Conservation (phyloP, 1,140 invertebrate species). For the Dolichoris vasculosae region DNA sequence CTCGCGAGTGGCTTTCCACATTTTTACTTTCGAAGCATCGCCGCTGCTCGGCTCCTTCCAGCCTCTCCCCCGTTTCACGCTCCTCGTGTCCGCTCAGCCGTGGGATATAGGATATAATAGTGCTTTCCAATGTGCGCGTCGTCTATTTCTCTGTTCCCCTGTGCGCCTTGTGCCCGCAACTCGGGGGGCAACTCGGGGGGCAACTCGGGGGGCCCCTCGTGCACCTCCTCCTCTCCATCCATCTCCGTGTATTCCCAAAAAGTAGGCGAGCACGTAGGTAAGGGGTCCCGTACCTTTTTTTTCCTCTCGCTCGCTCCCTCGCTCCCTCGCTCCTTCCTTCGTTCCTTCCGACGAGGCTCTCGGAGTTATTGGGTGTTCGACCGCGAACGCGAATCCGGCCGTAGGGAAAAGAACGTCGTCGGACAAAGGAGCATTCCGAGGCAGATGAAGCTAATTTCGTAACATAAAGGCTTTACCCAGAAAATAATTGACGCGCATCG, state of each 20-base stretch:
- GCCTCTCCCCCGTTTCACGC: constrained; percentile 42
- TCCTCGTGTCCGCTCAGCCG: neutral
- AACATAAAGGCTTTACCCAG: too few species aligned
- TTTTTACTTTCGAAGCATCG: constrained; percentile 49
- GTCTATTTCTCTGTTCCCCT: neutral
- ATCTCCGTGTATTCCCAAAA: neutral
- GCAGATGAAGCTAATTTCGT: too few species aligned
- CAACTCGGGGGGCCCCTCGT: neutral
- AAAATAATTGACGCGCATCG: too few species aligned
- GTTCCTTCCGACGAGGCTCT: neutral
- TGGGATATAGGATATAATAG: neutral
- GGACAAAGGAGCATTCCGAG: too few species aligned
- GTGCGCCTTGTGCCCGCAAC: too few species aligned
- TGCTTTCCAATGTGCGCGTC: neutral
- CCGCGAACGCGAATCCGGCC: too few species aligned
- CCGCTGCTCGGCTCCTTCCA: constrained; percentile 17
- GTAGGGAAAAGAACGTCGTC: too few species aligned
- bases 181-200: neutral
- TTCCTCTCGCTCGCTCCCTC: too few species aligned
- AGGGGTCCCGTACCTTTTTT: too few species aligned
- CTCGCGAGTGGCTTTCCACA: constrained; percentile 38
- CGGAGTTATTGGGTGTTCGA: too few species aligned
- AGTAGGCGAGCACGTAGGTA: neutral
- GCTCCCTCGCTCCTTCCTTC: too few species aligned
- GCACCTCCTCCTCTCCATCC: neutral